Base-by-base conservation (phyloP, 2,888 invertebrate species). In the Uropetala carovei region DNA sequence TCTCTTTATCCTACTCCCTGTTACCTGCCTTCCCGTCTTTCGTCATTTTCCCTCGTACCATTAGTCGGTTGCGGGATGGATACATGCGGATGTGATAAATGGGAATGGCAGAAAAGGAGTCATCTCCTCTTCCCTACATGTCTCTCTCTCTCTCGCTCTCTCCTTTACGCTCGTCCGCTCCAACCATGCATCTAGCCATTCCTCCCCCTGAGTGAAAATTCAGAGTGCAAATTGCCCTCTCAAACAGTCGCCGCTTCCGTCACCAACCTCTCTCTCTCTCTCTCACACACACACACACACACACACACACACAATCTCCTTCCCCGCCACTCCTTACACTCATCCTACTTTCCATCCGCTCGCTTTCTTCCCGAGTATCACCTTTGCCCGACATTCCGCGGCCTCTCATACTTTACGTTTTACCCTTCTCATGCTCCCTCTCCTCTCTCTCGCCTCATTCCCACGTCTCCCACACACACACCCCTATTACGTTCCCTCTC, bases 171-270 rank as follows among this genome's bases (percentile, higher is more conserved):
- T 14, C 64, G 18, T 68, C n/a, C 64, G 64, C 14, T 14, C 64
- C 64, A n/a, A 64, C 64, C 75, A 27, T 27, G 75, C 27, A 22
- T 75, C 75, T 7, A 3, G 13, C 68, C 22, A 22, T 22, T 10
- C n/a, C 22, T 75, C 43, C 43, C 75, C 75, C 13, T 27, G 75
- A 27, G 22, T 75, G 75, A 18, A 27, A 75, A 75, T 75, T 27
- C 75, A 75, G 27, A 27, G 27, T 27, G 75, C 75, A 27, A 75
- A 75, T 75, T 75, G 75, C 75, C 75, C 75, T 75, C 75, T 75
- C 75, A 75, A 75, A 75, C 75, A 75, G 27, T 75, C 75, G 27
- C 75, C 4, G 22, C n/a, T 18, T 68, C 7, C 75, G 27, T 68
- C 75, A 22, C 22, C 75, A 7, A 4, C 11, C 83, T 83, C 83